Evolutionary conservation across 2,888 invertebrate genomes (phyloP).

Genomic region (Epistrophe eligans): DNA sequence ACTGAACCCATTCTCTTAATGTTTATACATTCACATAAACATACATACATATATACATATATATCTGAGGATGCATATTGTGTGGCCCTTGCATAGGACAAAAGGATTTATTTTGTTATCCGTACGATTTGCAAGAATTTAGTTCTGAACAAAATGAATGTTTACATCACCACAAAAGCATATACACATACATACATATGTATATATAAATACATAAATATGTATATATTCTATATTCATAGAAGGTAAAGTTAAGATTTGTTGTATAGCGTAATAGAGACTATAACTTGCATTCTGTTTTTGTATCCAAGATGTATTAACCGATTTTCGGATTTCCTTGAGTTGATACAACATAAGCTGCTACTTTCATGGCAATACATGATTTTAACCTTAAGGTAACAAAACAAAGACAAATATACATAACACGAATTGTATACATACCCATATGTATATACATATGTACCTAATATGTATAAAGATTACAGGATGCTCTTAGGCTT

Average conservation of each 20-base stretch:
- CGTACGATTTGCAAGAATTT: conserved; percentile 64
- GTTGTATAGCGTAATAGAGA: background rate
- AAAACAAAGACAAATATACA: conserved; percentile 25
- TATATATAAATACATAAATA: background rate
- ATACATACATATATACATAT: background rate
- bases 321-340: conserved; percentile 65
- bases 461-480: background rate
- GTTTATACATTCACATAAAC: background rate
- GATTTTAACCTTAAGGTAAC: conserved; percentile 31
- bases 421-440: conserved; percentile 4
- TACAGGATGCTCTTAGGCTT: conserved; percentile 4
- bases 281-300: background rate
- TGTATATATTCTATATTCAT: too few relatives aligned
- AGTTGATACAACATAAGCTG: conserved; percentile 53
- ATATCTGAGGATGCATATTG: conserved; percentile 20
- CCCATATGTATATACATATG: too few relatives aligned
- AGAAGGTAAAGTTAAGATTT: background rate
- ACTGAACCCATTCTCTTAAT: conserved; percentile 30
- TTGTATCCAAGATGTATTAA: conserved; percentile 22
- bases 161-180: conserved; percentile 41
- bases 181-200: too few relatives aligned
- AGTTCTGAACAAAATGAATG: conserved; percentile 62
- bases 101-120: conserved; percentile 70
- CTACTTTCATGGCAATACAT: conserved; percentile 35
- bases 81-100: conserved; percentile 44